Evolutionary conservation across 2,113 vertebrate species (phyloP).

Genomic region (Scomber colias): DNA sequence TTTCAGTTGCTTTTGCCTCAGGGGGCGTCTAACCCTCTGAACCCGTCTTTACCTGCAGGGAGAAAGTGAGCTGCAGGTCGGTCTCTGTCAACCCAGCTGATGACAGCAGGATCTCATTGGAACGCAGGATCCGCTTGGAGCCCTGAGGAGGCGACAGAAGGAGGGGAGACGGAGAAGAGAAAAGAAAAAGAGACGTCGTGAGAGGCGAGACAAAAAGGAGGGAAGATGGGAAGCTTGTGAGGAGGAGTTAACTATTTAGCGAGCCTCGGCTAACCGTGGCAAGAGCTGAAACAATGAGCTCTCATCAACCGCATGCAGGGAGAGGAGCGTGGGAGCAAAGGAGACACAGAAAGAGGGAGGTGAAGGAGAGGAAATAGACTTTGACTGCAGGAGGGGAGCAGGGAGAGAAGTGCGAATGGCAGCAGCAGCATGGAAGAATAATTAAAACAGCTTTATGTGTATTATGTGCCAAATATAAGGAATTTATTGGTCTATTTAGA

Average conservation of each 20-base stretch:
- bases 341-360: constrained; percentile 3
- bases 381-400: not conserved
- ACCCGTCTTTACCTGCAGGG: constrained; percentile 86
- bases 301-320: constrained; percentile 48
- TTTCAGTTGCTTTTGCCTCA: not conserved
- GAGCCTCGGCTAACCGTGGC: not conserved
- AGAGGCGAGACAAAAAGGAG: not conserved
- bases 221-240: not conserved
- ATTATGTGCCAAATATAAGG: constrained; percentile 18
- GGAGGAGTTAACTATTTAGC: constrained; percentile 18
- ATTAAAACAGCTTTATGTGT: constrained; percentile 31
- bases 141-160: constrained; percentile 80
- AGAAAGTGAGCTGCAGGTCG: constrained; percentile 93
- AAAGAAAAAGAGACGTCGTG: not conserved
- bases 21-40: not conserved
- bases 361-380: not conserved
- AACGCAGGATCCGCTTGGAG: constrained; percentile 93
- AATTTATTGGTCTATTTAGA: constrained; percentile 22
- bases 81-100: constrained; percentile 90
- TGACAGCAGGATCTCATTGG: constrained; percentile 93
- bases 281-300: constrained; percentile 47
- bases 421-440: constrained; percentile 6
- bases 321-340: constrained; percentile 2
- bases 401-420: not conserved
- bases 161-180: constrained; percentile 1